Conservation (phyloP, 2,888 invertebrate genomes). For the Drepana falcataria region DNA sequence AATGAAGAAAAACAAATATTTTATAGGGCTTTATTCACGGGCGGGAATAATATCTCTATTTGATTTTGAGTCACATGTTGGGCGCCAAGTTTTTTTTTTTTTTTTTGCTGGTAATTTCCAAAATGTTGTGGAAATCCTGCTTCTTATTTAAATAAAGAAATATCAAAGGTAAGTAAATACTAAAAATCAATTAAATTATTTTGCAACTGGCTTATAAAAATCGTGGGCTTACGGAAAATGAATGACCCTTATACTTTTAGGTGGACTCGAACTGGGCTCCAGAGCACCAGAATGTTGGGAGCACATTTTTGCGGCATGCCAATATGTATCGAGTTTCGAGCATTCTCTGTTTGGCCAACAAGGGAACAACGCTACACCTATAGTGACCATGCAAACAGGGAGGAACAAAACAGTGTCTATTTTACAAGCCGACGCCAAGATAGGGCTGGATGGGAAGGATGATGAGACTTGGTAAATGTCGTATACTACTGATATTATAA, state of each 20-base stretch:
- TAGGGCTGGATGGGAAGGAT: conserved; percentile 74
- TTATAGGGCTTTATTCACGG: too few species aligned
- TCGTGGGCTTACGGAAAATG: neutral
- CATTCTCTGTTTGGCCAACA: conserved; percentile 93
- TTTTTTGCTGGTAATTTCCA: too few species aligned
- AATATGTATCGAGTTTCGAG: conserved; percentile 94
- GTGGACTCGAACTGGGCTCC: conserved; percentile 93
- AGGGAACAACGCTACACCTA: conserved; percentile 82
- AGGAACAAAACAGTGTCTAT: conserved; percentile 80
- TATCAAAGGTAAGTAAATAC: too few species aligned
- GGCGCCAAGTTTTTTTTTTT: neutral
- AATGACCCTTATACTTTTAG: conserved; percentile 26
- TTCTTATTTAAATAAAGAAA: too few species aligned
- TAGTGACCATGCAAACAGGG: conserved; percentile 82
- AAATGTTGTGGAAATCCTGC: too few species aligned
- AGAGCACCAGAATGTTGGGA: conserved; percentile 97
- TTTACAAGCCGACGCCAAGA: conserved; percentile 78
- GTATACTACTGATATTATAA: neutral
- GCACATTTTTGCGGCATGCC: conserved; percentile 95
- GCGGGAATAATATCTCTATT: too few species aligned
- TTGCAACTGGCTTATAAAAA: too few species aligned
- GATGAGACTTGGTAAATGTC: conserved; percentile 86
- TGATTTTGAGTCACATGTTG: neutral
- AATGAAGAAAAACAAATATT: neutral
- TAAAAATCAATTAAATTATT: too few species aligned